These are phyloP conservation scores for Amphiura filiformis DNA, from an alignment of 35 echinoderm and acorn worm genomes.

Conservation along the genomic window DNA sequence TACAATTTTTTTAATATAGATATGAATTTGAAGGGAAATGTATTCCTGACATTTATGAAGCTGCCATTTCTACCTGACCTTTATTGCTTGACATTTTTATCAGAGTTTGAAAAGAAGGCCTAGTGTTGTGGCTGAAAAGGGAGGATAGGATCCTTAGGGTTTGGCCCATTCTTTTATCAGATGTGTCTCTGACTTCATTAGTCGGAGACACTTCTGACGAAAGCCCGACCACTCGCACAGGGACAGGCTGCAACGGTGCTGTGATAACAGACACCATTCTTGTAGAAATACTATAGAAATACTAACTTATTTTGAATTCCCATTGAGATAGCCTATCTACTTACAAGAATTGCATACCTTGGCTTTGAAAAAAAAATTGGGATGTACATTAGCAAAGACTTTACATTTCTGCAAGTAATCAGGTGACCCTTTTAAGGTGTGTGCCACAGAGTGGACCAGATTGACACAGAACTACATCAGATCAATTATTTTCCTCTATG, in stretches of 20 bases:
- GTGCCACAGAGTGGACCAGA: not conserved
- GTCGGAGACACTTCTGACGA: no score
- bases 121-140: not conserved
- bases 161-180: not conserved
- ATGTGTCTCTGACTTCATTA: no score
- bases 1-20: not conserved
- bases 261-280: no score
- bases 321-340: no score
- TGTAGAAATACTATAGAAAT: no score
- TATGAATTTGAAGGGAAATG: not conserved
- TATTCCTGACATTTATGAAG: not conserved
- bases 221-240: no score
- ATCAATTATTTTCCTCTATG: not conserved
- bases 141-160: not conserved
- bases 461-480: not conserved
- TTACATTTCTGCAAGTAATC: not conserved
- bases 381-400: not conserved
- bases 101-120: not conserved
- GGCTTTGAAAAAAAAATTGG: not conserved
- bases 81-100: not conserved
- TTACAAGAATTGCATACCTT: no score
- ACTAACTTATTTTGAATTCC: no score
- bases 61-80: not conserved
- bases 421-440: not conserved
- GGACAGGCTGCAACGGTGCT: no score